Evolutionary conservation across 2,888 invertebrate genomes (phyloP), one percentile per base, ranked within the genome.

Genomic region (Drosophila borborema): DNA sequence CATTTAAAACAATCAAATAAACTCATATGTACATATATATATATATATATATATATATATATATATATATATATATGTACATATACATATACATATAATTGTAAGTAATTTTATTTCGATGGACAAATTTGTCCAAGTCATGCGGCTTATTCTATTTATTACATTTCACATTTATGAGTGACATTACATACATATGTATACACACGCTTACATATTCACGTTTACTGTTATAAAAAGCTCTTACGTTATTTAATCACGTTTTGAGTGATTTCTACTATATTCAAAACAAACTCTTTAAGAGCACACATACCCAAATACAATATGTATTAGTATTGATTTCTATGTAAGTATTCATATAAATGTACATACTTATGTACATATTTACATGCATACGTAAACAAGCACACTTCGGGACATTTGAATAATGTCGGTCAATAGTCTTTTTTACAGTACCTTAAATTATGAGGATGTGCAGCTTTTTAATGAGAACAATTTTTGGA

Each of bases 331-430:
- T 41, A 18, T 18, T n/a, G 31, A 56, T 28, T n/a, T 23, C 9
- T 23, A 23, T 23, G 23, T 23, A 23, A 23, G 0, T 23, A 23
- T 23, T 4, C 3, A 23, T 4, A 23, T 38, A 36, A 3, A 54
- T 8, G 12, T 18, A 16, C 16, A 14, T 16, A 36, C 5, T 1
- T 20, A 20, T 20, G 20, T 20, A 36, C 14, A 28, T 20, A 20
- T 20, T 1, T 20, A 36, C 14, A 28, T 2, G 28, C 4, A n/a
- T n/a, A 14, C 9, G 36, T 45, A 46, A 31, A 38, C 2, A 51
- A 41, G 7, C 23, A 70, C 71, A 40, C 12, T 70, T 14, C 46
- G 56, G 46, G 56, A 34, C 23, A 61, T 40, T 23, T 46, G 23
- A 70, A 60, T 74, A 61, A 36, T 20, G 28, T 9, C 18, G 12